Evolutionary conservation across 2,888 invertebrate species (phyloP).

Genomic region (Hydrotaea diabolus): DNA sequence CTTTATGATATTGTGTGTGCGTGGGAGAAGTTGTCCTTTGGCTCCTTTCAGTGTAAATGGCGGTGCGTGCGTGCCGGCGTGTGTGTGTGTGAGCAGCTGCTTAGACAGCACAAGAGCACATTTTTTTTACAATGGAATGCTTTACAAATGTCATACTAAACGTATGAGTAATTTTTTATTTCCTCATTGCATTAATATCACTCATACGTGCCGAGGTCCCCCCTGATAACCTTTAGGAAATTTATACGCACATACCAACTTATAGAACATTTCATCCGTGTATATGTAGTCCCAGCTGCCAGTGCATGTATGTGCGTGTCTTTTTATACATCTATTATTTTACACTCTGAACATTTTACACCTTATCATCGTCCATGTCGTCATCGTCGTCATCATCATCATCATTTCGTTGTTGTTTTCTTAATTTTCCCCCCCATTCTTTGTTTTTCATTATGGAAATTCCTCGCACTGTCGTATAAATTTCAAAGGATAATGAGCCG

Average conservation of each 20-base stretch:
- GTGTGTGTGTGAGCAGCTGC: neutral
- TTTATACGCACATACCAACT: neutral
- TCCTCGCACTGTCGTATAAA: neutral
- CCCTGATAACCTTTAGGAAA: neutral
- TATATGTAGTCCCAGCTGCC: too few species aligned
- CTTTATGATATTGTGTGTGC: too few species aligned
- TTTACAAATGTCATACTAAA: conserved; percentile 29
- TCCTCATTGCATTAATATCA: conserved; percentile 44
- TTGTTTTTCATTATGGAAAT: conserved; percentile 6
- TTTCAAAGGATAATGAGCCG: neutral
- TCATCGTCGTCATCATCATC: too few species aligned
- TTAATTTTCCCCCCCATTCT: neutral
- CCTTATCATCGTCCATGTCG: neutral
- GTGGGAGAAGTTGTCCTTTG: conserved; percentile 23
- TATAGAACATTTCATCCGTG: neutral
- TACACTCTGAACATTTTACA: neutral
- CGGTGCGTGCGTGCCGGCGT: neutral
- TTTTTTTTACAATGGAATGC: conserved; percentile 8
- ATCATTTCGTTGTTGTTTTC: too few species aligned
- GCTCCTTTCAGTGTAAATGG: neutral
- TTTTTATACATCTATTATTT: neutral
- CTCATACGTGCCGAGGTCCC: conserved; percentile 23
- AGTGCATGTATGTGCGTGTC: neutral
- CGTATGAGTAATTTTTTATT: conserved; percentile 51
- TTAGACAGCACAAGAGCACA: neutral